Base-by-base conservation (phyloP, 2,797 vertebrate genomes). In the Remorina albescens region DNA sequence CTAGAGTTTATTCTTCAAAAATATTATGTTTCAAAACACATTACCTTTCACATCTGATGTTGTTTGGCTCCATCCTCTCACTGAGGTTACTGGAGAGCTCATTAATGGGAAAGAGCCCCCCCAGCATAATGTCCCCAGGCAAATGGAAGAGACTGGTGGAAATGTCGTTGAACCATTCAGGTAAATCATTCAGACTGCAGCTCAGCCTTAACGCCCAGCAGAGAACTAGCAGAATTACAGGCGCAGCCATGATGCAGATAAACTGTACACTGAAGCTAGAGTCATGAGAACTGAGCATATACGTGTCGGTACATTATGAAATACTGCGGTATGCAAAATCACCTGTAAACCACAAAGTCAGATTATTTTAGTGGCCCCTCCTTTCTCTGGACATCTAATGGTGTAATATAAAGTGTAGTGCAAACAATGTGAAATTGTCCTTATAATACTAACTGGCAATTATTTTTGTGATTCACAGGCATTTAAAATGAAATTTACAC, bases 21-120 rank as follows among this genome's bases (percentile, higher is more conserved):
- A 50, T 16, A 2, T 15, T 2, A 8, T 53, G 50, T 49, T 36
- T 50, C 18, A 26, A 15, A 39, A 21, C 9, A 23, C 3, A 3
- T 61, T 81, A 95, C 96, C 90, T 86, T 80, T 93, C 65, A 88
- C 94, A 93, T 69, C 70, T 67, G 72, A 86, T 25, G 83, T 92
- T 1, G 21, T 88, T 42, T 0, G 93, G 93, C 63, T 89, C 80
- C 6, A 1, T 77, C 46, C 89, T 85, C 46, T 88, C 6, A 19
- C 78, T 92, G 53, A 90, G 36, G 62, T 91, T 89, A 79, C 87
- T 92, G 62, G 87, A 82, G 62, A 94, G 50, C 2, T 72, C 10
- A n/a, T 94, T 94, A 36, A 95, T 93, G 28, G 91, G 82, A 73
- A 95, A 95, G 8, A 95, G 92, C 16, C 95, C 95, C 21, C 95